Evolutionary conservation across 2,113 vertebrate genomes (phyloP).

Genomic region (Capreolus pygargus): DNA sequence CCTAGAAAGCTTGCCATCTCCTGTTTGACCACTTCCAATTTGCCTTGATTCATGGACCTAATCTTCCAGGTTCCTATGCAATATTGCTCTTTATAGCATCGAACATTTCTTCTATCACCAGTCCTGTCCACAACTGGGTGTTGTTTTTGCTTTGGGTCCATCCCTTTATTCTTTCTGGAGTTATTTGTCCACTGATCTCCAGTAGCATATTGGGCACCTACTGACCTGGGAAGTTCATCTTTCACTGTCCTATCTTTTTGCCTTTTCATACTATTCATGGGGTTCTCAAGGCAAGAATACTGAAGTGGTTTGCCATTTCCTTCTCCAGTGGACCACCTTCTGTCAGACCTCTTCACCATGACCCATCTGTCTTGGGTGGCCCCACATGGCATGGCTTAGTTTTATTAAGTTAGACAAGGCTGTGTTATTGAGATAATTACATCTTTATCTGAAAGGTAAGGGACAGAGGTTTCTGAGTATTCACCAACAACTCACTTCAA

Average conservation of each 20-base stretch:
- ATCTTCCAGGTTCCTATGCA: neutral
- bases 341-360: neutral
- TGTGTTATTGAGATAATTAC: neutral
- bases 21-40: neutral
- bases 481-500: neutral
- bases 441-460: neutral
- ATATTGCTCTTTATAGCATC: neutral
- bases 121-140: neutral
- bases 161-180: neutral
- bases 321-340: neutral
- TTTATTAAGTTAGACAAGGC: neutral
- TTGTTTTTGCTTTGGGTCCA: neutral
- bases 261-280: neutral
- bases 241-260: neutral
- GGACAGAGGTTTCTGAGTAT: neutral
- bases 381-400: neutral
- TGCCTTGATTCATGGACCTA: neutral
- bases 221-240: neutral
- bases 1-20: neutral
- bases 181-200: neutral
- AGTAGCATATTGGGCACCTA: neutral
- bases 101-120: neutral
- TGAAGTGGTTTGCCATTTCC: neutral
- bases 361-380: neutral
- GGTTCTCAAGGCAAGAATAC: neutral